Base-by-base conservation (phyloP, 2,888 invertebrate species). In the Autographa gamma region DNA sequence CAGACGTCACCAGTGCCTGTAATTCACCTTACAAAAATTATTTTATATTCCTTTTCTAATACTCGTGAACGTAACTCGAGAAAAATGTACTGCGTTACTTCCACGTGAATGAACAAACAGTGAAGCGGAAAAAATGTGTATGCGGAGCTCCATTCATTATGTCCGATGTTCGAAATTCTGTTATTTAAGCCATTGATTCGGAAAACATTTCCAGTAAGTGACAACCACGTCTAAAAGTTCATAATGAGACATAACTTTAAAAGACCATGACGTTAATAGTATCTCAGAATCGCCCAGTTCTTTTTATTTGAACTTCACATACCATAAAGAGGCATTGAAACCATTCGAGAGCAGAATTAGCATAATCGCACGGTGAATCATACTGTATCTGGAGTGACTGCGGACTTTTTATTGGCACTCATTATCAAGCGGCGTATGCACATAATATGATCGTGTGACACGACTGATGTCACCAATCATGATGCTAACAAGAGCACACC, bases 301-400 rank as follows among this genome's bases (percentile, higher is more conserved):
- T 79, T 58, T 66, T 13, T 25, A 74, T 54, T 60, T 65, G 25
- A 67, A 77, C 48, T 73, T 66, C 38, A 31, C 64, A 71, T 41
- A 54, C 67, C 75, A 68, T 59, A 65, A 68, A 75, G 43, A 59
- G 31, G 71, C 69, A 74, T 71, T 65, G 68, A 71, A 66, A 18
- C 64, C 60, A 69, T 77, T 70, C 38, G 79, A 66, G 69, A 68
- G 6, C 19, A 60, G 34, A 69, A 76, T 76, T 74, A 78, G 58
- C 78, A 80, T 82, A 76, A 73, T 77, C 67, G 61, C 48, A 64
- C 43, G 13, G 65, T 82, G 81, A 82, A 74, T 83, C 76, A 81
- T 73, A 68, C 59, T 18, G 56, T 73, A 70, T 78, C 67, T 76
- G 65, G 41, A 72, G 65, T 69, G 69, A 68, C 70, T 70, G 63